Evolutionary conservation across 2,113 vertebrate species (phyloP).

Genomic region (Mus musculus): GRCm39 chr9:55982501-55983000

Average conservation of each 20-base stretch:
- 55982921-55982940: neutral
- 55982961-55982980: neutral
- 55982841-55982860: neutral
- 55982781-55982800: neutral
- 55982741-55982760: neutral
- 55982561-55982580: constrained; percentile 13
- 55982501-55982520: too few relatives aligned
- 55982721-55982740: neutral
- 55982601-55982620: constrained; percentile 12
- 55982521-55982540: neutral
- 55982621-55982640: neutral
- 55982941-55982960: neutral
- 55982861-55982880: neutral
- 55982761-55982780: neutral
- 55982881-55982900: neutral
- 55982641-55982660: too few relatives aligned
- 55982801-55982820: neutral
- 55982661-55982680: neutral
- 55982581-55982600: neutral
- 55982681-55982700: neutral
- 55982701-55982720: neutral
- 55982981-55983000: neutral
- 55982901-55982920: neutral
- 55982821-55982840: neutral
- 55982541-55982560: neutral